Evolutionary conservation across 92 coral and sea anemone genomes (phyloP), one percentile per base, ranked within the genome.

Genomic region (Diadumene lineata): DNA sequence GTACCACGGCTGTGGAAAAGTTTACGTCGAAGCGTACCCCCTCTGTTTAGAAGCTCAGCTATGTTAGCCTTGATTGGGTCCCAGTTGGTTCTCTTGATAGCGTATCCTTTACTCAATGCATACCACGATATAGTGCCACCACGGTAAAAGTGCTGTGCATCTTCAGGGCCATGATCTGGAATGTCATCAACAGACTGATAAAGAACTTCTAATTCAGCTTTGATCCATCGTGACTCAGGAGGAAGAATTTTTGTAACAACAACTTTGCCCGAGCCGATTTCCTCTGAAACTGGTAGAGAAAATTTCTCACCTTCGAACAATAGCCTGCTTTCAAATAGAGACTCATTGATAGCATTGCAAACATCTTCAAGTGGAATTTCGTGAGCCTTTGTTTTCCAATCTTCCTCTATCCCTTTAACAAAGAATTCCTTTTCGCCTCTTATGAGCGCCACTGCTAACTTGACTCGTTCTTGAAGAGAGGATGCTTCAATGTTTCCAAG

Each of bases 41-140:
- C 64, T n/a, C 13, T 24, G 16, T 25, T 18, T 50, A 86, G 27
- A 10, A 81, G 86, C 1, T 76, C 91, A 11, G 38, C 79, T 24
- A 87, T 63, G 33, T 55, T 67, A 0, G 0, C 51, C 23, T 79
- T 67, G 31, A 84, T 26, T 31, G 81, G 55, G 26, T 77, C 50
- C 87, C 84, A 82, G 67, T 53, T 66, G 19, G 66, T 74, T 46
- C 92, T 81, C 70, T 83, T 84, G 17, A 87, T 65, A n/a, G 85
- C 92, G 22, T 88, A 77, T 0, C 64, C 84, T 57, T 31, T 70
- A 0, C 72, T 38, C 2, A 83, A 19, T 8, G 86, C 92, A 60
- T 88, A 88, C 92, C 92, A 88, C 0, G 92, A 88, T 43, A 88
- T 84, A 19, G 68, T 63, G 0, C 92, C 92, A 7, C 92, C 92